Evolutionary conservation across 2,888 invertebrate species (phyloP).

Genomic region (Digitonthophagus gazella): DNA sequence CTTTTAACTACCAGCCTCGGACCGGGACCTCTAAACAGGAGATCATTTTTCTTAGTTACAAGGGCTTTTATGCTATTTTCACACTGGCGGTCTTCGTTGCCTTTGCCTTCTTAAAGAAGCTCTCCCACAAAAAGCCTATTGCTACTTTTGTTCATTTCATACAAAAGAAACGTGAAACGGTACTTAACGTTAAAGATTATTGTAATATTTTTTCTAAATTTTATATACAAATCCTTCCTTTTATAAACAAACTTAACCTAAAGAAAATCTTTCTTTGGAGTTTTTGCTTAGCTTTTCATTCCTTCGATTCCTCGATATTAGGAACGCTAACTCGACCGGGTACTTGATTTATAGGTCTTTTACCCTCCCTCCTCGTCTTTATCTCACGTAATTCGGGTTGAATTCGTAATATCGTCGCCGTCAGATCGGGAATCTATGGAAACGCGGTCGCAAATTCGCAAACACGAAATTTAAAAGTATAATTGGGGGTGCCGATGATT

Average conservation of each 20-base stretch:
- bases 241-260: too few species aligned
- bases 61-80: conserved; percentile 23
- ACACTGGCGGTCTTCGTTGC: conserved; percentile 9
- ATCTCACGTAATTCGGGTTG: conserved; percentile 16
- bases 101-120: background rate
- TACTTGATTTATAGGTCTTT: background rate
- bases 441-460: background rate
- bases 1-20: conserved; percentile 19
- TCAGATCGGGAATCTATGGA: background rate
- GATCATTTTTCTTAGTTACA: conserved; percentile 26
- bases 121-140: background rate
- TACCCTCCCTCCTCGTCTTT: conserved; percentile 4
- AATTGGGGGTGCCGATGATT: background rate
- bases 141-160: background rate
- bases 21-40: conserved; percentile 6
- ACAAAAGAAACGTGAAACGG: background rate
- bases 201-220: background rate
- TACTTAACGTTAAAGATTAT: background rate
- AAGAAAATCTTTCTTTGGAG: background rate
- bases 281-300: background rate
- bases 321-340: background rate
- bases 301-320: background rate
- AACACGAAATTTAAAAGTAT: background rate
- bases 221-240: background rate
- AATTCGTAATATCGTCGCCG: conserved; percentile 11